These are phyloP conservation scores for Calephelis virginiensis DNA, from an alignment of 1,140 invertebrate species.

Conservation along the genomic window DNA sequence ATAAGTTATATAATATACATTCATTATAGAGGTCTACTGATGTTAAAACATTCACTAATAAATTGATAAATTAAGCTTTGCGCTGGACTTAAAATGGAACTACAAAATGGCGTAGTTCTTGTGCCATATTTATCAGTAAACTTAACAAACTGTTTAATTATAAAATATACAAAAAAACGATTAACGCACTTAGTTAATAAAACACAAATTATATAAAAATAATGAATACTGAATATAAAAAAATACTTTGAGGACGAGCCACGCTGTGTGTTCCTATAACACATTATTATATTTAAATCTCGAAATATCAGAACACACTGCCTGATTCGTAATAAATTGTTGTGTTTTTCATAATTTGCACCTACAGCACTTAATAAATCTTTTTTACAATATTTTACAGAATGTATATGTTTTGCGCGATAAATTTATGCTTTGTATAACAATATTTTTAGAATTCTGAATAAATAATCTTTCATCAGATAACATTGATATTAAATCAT, in stretches of 20 bases:
- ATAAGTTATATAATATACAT: too few species aligned
- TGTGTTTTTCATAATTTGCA: too few species aligned
- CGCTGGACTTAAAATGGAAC: neutral
- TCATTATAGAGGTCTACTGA: too few species aligned
- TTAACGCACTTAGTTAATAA: neutral
- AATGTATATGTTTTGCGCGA: conserved; percentile 8
- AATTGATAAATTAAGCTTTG: too few species aligned
- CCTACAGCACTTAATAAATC: neutral
- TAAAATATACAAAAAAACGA: too few species aligned
- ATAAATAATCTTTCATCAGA: conserved; percentile 3
- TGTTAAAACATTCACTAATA: too few species aligned
- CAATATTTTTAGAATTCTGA: neutral
- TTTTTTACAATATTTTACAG: conserved; percentile 9
- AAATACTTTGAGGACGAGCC: too few species aligned
- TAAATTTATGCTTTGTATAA: conserved; percentile 2
- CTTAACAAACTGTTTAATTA: neutral
- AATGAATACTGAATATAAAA: conserved; percentile 7
- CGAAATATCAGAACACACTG: too few species aligned
- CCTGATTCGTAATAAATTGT: too few species aligned
- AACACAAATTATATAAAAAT: too few species aligned
- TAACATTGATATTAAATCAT: conserved; percentile 13
- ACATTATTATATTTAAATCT: neutral
- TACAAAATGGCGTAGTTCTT: neutral
- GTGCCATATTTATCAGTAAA: conserved; percentile 6
- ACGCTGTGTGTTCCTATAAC: neutral